Conservation (phyloP, 2,113 vertebrate species). For the Albula glossodonta region DNA sequence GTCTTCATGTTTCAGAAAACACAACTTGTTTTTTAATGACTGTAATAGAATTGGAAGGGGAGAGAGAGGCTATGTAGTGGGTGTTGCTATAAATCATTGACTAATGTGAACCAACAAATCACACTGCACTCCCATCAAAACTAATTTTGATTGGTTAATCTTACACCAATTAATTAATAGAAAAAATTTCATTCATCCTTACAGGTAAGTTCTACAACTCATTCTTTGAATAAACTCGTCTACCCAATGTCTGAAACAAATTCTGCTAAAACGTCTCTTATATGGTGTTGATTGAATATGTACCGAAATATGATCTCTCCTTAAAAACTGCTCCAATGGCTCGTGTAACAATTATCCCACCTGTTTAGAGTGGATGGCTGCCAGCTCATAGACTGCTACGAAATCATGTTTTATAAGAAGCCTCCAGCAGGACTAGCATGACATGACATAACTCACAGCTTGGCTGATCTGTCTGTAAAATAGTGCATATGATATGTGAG, state of each 20-base stretch:
- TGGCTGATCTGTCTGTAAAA: constrained; percentile 42
- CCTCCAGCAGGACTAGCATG: not conserved
- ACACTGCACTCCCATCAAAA: not conserved
- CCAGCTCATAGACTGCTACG: not conserved
- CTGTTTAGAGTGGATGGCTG: no score
- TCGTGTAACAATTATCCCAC: not conserved
- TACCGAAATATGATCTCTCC: not conserved
- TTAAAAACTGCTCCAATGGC: not conserved
- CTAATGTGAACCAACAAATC: not conserved
- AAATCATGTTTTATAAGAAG: not conserved
- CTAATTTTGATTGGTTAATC: not conserved
- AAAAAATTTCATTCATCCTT: not conserved
- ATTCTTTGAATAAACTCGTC: not conserved
- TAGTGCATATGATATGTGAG: constrained; percentile 52
- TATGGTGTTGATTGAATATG: not conserved
- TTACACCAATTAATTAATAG: not conserved
- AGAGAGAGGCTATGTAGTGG: not conserved
- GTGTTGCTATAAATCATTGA: not conserved
- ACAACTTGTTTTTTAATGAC: not conserved
- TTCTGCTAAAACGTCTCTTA: not conserved
- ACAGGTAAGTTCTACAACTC: not conserved
- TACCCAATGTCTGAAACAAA: not conserved
- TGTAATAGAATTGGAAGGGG: not conserved
- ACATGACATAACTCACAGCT: not conserved
- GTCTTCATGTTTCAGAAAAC: not conserved